phyloP scores from a whole-genome alignment of 2,113 vertebrate species.

The Pardalotus punctatus region DNA sequence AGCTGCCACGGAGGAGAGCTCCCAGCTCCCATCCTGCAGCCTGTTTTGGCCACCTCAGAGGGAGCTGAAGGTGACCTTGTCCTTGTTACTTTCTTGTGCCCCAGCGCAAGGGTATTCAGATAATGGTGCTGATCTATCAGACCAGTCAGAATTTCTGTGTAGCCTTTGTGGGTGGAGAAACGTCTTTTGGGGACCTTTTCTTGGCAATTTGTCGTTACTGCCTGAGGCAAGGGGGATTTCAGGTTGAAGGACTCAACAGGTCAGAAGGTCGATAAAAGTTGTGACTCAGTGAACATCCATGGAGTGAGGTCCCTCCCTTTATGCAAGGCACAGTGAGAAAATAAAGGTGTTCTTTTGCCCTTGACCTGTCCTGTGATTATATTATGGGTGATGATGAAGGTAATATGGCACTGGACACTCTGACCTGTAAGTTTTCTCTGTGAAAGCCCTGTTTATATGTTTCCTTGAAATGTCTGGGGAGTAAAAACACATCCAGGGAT shows the following conservation, averaged over 20 bases:
- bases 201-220: not conserved
- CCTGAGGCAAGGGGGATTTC: not conserved
- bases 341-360: not conserved
- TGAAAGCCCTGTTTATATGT: not conserved
- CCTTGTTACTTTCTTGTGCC: not conserved
- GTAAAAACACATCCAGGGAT: not conserved
- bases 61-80: not conserved
- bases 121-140: fast-evolving
- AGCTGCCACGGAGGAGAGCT: not conserved
- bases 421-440: not conserved
- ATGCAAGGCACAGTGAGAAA: not conserved
- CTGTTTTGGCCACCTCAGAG: not conserved
- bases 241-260: not conserved
- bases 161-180: not conserved
- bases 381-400: not conserved
- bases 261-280: not conserved
- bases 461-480: not conserved
- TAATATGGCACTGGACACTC: not conserved
- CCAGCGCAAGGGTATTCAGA: not conserved
- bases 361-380: not conserved
- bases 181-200: not conserved
- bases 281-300: not conserved
- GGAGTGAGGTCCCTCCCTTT: not conserved
- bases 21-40: not conserved
- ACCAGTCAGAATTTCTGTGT: not conserved